Conservation (phyloP, 2,113 vertebrate genomes). For the Cyrtonyx montezumae region DNA sequence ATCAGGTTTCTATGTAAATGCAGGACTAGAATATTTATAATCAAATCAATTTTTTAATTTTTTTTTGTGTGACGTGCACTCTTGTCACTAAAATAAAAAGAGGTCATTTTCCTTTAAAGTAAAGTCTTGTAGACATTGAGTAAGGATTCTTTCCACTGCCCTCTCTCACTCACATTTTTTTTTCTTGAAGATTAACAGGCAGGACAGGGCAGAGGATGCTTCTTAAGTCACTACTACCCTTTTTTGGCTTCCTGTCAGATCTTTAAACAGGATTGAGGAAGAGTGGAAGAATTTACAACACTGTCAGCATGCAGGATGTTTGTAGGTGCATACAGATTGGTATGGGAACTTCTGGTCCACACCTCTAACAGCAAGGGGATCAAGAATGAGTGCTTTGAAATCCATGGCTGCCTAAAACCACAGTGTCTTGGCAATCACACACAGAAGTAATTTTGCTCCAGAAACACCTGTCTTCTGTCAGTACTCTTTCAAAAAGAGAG, state of each 20-base stretch:
- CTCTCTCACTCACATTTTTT: background rate
- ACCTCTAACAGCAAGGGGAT: background rate
- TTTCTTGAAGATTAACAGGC: background rate
- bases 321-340: background rate
- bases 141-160: background rate
- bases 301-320: background rate
- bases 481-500: background rate
- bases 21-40: slow-evolving; percentile 3
- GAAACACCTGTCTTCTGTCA: background rate
- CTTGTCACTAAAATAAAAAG: background rate
- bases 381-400: background rate
- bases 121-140: background rate
- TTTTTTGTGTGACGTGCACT: background rate
- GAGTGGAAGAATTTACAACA: background rate
- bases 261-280: background rate
- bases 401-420: background rate
- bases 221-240: background rate
- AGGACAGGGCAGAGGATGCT: background rate
- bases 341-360: background rate
- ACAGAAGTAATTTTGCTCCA: rapidly evolving
- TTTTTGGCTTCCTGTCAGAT: background rate
- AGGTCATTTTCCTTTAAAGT: background rate
- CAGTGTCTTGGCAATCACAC: background rate
- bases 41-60: background rate
- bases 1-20: slow-evolving; percentile 28